Conservation (phyloP, 1,140 invertebrate species). For the Scaptodrosophila lebanonensis region DNA sequence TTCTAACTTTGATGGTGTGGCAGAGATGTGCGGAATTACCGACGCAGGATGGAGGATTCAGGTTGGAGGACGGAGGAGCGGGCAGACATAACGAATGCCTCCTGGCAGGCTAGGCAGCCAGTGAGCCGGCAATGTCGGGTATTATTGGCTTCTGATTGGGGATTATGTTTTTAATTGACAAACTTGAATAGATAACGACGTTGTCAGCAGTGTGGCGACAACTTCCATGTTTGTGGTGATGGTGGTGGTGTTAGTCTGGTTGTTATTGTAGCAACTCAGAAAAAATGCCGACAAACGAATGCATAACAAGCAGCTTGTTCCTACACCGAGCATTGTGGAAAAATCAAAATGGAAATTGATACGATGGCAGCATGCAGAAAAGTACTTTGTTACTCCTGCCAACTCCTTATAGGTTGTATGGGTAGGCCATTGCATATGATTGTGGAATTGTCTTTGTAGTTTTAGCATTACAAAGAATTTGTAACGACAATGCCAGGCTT, state of each 20-base stretch:
- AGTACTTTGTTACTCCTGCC: too few relatives aligned
- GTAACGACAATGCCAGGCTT: too few relatives aligned
- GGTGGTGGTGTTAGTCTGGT: too few relatives aligned
- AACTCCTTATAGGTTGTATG: too few relatives aligned
- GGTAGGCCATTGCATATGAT: too few relatives aligned
- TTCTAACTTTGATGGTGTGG: conserved; percentile 50
- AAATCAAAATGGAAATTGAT: conserved; percentile 35
- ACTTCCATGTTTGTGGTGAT: too few relatives aligned
- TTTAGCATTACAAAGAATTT: too few relatives aligned
- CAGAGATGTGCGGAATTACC: conserved; percentile 47
- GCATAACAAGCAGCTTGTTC: conserved; percentile 54
- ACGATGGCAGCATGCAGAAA: conserved; percentile 20
- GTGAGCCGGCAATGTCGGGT: conserved; percentile 40
- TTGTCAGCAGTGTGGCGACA: conserved; percentile 47
- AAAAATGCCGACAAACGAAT: conserved; percentile 73
- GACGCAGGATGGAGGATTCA: not conserved
- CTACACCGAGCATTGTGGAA: not conserved
- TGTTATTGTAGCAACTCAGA: too few relatives aligned
- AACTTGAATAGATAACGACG: conserved; percentile 74
- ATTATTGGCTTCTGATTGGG: conserved; percentile 74
- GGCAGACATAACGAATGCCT: not conserved
- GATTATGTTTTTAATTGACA: conserved; percentile 75
- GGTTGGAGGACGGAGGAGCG: not conserved
- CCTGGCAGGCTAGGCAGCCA: not conserved
- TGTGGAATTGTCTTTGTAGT: too few relatives aligned